These are phyloP conservation scores for Galleria mellonella DNA, from an alignment of 1,140 invertebrate species.

Conservation along the genomic window DNA sequence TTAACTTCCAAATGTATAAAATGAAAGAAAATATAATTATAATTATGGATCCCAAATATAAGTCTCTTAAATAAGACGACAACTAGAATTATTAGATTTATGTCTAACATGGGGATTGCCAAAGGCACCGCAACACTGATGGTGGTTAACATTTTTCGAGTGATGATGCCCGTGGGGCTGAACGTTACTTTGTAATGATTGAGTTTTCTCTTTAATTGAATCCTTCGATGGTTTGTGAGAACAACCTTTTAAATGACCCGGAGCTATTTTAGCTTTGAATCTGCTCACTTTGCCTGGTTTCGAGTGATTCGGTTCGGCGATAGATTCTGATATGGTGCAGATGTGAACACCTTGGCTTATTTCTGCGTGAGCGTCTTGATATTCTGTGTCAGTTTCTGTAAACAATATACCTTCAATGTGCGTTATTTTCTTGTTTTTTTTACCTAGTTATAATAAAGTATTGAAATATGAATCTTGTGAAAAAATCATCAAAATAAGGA, in stretches of 20 bases:
- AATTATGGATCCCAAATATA: background rate
- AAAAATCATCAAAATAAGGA: too few relatives aligned
- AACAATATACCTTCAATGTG: background rate
- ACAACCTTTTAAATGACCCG: slow-evolving; percentile 39
- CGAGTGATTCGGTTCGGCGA: slow-evolving; percentile 22
- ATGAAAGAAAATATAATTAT: too few relatives aligned
- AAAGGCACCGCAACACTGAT: slow-evolving; percentile 63
- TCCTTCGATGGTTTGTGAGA: slow-evolving; percentile 42
- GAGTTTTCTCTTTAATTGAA: slow-evolving; percentile 42
- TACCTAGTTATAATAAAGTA: too few relatives aligned
- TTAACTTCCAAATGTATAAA: too few relatives aligned
- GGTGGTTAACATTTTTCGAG: slow-evolving; percentile 60
- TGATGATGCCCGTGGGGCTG: slow-evolving; percentile 60
- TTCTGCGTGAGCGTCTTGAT: slow-evolving; percentile 45
- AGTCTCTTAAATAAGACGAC: slow-evolving; percentile 44
- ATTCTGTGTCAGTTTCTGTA: slow-evolving; percentile 63
- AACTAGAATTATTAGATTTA: slow-evolving; percentile 53
- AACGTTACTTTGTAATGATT: slow-evolving; percentile 22
- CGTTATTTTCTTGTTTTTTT: too few relatives aligned
- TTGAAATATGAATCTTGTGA: too few relatives aligned
- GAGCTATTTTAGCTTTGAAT: slow-evolving; percentile 50
- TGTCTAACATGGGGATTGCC: slow-evolving; percentile 61
- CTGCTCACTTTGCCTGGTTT: slow-evolving; percentile 53
- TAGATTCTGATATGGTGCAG: slow-evolving; percentile 29
- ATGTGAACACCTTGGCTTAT: slow-evolving; percentile 23